Evolutionary conservation across 2,113 vertebrate species (phyloP).

Genomic region (Rhea americana): DNA sequence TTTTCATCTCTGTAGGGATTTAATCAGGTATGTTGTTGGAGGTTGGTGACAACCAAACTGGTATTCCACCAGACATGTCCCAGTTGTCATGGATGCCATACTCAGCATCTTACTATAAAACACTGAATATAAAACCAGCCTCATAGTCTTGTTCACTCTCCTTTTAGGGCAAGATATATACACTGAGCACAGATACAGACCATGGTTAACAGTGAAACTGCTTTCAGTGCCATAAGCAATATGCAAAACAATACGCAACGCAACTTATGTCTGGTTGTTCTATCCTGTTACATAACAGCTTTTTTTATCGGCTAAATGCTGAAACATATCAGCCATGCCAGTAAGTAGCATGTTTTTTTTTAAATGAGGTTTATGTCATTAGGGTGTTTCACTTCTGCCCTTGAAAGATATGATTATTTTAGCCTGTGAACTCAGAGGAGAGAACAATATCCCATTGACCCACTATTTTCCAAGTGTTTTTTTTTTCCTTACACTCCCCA

Average conservation of each 20-base stretch:
- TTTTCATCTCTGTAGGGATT: neutral
- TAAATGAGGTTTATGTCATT: conserved; percentile 8
- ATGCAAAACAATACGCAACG: neutral
- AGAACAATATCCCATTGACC: conserved; percentile 58
- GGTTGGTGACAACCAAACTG: neutral
- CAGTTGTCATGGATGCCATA: neutral
- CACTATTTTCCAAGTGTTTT: neutral
- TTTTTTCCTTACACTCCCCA: neutral
- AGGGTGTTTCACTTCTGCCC: conserved; percentile 55
- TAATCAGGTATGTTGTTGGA: neutral
- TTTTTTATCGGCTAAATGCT: neutral
- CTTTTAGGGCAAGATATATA: neutral
- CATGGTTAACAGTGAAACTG: neutral
- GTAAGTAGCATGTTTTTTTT: neutral
- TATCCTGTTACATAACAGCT: neutral
- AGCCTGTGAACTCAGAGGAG: conserved; percentile 1
- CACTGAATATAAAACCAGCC: neutral
- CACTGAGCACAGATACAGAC: neutral
- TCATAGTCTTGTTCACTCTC: neutral
- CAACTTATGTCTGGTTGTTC: neutral
- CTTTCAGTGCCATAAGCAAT: neutral
- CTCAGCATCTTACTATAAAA: neutral
- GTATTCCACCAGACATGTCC: neutral
- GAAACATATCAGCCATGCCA: neutral
- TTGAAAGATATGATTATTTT: neutral